phyloP scores from a whole-genome alignment of 2,797 vertebrate genomes.

The Diplodus sargus region DNA sequence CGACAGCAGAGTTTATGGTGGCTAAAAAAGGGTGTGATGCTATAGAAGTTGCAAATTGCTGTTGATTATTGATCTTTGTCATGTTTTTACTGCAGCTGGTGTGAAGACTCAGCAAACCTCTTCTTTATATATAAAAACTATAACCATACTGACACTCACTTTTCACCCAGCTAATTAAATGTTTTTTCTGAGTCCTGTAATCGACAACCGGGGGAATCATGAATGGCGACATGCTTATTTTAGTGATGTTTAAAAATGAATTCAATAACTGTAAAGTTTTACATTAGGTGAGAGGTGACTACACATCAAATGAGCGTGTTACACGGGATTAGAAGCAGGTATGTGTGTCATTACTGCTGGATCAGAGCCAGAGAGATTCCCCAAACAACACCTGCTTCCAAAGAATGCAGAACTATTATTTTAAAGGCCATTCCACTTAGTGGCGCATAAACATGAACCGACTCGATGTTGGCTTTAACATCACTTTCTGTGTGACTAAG shows the following conservation, averaged over 20 bases:
- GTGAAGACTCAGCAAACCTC: not conserved
- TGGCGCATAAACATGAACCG: slow-evolving; percentile 22
- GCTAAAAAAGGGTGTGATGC: not conserved
- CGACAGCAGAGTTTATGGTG: not conserved
- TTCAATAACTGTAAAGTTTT: not conserved
- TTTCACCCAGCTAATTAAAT: not conserved
- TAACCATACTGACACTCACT: not conserved
- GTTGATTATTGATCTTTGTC: not conserved
- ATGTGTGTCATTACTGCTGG: slow-evolving; percentile 8
- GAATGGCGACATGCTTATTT: not conserved
- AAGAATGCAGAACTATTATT: slow-evolving; percentile 17
- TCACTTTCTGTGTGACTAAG: not conserved
- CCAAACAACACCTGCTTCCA: not conserved
- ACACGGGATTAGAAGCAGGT: slow-evolving; percentile 1
- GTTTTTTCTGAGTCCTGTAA: not conserved
- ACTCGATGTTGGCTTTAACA: slow-evolving; percentile 17
- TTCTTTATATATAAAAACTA: not conserved
- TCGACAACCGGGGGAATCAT: not conserved
- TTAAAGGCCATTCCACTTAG: slow-evolving; percentile 6
- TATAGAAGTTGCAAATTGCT: not conserved
- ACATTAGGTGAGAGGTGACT: slow-evolving; percentile 1
- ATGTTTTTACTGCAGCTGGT: not conserved
- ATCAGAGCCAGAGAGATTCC: slow-evolving; percentile 13
- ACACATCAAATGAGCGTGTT: not conserved
- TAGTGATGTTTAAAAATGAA: not conserved